A percentile compares a stretch with the other conserved stretches of the same genome.
Conservation (phyloP, 2,888 invertebrate species). For the Liopterus haemorrhoidalis region DNA sequence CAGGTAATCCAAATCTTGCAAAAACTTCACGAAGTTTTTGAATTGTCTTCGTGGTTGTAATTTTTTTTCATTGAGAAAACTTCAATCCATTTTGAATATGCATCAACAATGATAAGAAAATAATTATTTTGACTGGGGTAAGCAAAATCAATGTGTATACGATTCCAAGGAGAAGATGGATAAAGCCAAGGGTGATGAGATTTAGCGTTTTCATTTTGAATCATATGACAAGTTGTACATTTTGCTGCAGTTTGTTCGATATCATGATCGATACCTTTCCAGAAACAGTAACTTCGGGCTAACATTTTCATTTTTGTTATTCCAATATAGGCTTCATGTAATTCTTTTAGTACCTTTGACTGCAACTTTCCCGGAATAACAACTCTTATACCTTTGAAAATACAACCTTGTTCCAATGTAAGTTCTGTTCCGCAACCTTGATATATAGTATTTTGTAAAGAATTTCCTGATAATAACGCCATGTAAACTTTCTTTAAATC, state of each 20-base stretch:
- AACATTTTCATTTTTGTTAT: conserved; percentile 23
- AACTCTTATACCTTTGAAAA: conserved; percentile 14
- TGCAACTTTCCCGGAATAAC: conserved; percentile 10
- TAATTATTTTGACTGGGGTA: conserved; percentile 22
- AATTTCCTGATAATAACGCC: not conserved
- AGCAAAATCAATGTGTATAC: conserved; percentile 29
- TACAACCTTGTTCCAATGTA: conserved; percentile 20
- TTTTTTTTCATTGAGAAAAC: conserved; percentile 1
- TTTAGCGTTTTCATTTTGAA: conserved; percentile 10
- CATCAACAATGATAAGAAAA: conserved; percentile 27
- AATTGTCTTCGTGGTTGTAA: not conserved
- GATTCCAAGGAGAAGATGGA: conserved; percentile 27
- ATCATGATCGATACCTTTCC: conserved; percentile 25
- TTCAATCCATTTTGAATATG: conserved; percentile 9
- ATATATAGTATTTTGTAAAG: conserved; percentile 3
- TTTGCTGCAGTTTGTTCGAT: conserved; percentile 12
- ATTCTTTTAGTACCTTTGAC: conserved; percentile 12
- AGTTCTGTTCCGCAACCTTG: conserved; percentile 1
- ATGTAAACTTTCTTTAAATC: conserved; percentile 1
- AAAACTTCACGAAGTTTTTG: not conserved
- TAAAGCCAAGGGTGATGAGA: conserved; percentile 25
- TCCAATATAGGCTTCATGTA: conserved; percentile 23
- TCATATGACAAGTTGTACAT: conserved; percentile 19
- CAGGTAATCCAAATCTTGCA: not conserved
- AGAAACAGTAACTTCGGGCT: conserved; percentile 26